Evolutionary conservation across 2,113 vertebrate genomes (phyloP).

Genomic region (Varanus salvator): DNA sequence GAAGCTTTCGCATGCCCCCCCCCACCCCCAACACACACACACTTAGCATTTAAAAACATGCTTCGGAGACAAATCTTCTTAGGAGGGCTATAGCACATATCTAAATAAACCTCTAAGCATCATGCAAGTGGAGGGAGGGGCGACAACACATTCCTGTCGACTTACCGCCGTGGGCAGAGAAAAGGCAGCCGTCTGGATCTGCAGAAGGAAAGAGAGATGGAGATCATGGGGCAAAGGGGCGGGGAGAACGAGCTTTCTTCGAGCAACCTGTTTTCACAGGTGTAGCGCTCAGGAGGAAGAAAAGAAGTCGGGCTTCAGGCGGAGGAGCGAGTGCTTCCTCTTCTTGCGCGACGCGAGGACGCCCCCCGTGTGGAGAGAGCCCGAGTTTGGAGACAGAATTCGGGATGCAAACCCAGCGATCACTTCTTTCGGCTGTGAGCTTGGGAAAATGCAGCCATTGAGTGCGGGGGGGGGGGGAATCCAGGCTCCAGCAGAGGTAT

Average conservation of each 20-base stretch:
- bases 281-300: background rate
- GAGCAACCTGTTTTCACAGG: slow-evolving; percentile 39
- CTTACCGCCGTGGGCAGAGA: slow-evolving; percentile 72
- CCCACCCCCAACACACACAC: background rate
- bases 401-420: slow-evolving; percentile 57
- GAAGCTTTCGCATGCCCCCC: slow-evolving; percentile 40
- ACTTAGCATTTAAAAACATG: background rate
- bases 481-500: background rate
- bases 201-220: slow-evolving; percentile 43
- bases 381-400: background rate
- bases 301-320: slow-evolving; percentile 47
- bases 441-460: slow-evolving; percentile 46
- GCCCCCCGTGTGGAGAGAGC: background rate
- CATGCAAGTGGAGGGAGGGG: slow-evolving; percentile 49
- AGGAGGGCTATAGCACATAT: slow-evolving; percentile 15
- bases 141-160: slow-evolving; percentile 29
- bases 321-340: slow-evolving; percentile 22
- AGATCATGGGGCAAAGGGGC: background rate
- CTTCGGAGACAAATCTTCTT: background rate
- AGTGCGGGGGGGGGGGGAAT: background rate
- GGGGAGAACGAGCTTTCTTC: background rate
- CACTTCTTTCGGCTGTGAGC: slow-evolving; percentile 64
- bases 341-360: background rate
- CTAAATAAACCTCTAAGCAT: background rate
- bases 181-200: slow-evolving; percentile 54